Base-by-base conservation (phyloP, 1,140 invertebrate species). In the Sycobia sp. region DNA sequence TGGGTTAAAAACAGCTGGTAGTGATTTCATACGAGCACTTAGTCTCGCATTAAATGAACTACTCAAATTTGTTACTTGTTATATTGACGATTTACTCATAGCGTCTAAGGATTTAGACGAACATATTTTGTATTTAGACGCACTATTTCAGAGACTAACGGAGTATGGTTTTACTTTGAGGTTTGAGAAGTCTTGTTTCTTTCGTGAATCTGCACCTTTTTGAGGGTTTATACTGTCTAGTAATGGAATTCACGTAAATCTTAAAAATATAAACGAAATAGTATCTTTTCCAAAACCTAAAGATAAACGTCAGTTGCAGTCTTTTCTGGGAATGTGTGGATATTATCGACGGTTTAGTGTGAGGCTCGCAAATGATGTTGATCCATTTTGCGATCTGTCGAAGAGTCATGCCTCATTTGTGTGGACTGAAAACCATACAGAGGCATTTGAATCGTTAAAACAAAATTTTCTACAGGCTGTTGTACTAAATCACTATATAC, bases 1-100 rank as follows among this genome's bases (percentile, higher is more conserved):
- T 34, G 64, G 41, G 2, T 16, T 62, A 9, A 54, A 62, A 27
- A 62, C 41, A 1, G 38, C 50, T 1, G 50, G 59, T 25, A n/a
- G 39, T 9, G 50, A 27, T 1, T 66, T 66, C 44, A 61, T 66
- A 10, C 9, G 50, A 41, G 36, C 20, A 7, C 38, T 56, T 4
- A 39, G 32, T 25, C 13, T 41, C 11, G 25, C 10, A 3, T 43
- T 56, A 38, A 38, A 16, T 9, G 43, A 46, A 46, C n/a, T 39
- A n/a, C n/a, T n/a, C n/a, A n/a, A n/a, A n/a, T n/a, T n/a, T n/a
- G n/a, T n/a, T n/a, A n/a, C n/a, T n/a, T 14, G 14, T 46, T 68
- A 63, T 38, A 50, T 70, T 8, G 68, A 69, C 34, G 62, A 69
- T 43, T 36, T 69, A 20, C 55, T 67, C 11, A 60, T 65, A 10